Evolutionary conservation across 2,888 invertebrate species (phyloP).

Genomic region (Drosophila fungiperda): DNA sequence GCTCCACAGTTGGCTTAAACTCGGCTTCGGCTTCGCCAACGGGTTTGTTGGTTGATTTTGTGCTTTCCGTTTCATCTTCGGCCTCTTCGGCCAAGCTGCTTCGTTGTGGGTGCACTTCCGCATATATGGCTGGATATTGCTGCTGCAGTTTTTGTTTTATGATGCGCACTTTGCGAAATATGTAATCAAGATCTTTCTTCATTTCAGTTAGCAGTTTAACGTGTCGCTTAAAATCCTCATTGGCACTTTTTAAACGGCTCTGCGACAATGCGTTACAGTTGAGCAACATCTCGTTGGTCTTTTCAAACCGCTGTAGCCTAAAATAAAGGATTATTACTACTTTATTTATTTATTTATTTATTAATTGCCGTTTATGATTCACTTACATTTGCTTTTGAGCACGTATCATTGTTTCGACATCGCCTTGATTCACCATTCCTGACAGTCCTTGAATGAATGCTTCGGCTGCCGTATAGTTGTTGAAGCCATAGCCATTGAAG

Average conservation of each 20-base stretch:
- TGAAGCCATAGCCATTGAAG: slow-evolving; percentile 94
- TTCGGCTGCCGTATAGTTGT: slow-evolving; percentile 95
- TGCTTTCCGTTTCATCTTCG: slow-evolving; percentile 84
- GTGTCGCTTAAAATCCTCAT: slow-evolving; percentile 95
- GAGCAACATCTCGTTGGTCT: slow-evolving; percentile 99
- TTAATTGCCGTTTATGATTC: not conserved
- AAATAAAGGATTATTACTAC: not conserved
- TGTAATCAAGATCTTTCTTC: slow-evolving; percentile 97
- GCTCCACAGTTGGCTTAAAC: slow-evolving; percentile 57
- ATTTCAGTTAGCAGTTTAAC: slow-evolving; percentile 94
- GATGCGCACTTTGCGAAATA: slow-evolving; percentile 95
- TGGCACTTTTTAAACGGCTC: slow-evolving; percentile 93
- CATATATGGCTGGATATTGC: slow-evolving; percentile 90
- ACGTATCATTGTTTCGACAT: slow-evolving; percentile 94
- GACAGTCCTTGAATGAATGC: slow-evolving; percentile 97
- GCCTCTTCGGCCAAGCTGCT: slow-evolving; percentile 86
- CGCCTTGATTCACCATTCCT: slow-evolving; percentile 95
- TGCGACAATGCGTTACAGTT: slow-evolving; percentile 98
- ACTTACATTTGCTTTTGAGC: slow-evolving; percentile 96
- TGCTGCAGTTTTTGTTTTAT: slow-evolving; percentile 92
- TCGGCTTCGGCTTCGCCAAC: slow-evolving; percentile 28
- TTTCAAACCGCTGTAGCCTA: slow-evolving; percentile 98
- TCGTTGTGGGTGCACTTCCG: slow-evolving; percentile 86
- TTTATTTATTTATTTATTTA: not conserved
- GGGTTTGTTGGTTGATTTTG: slow-evolving; percentile 61